These are phyloP conservation scores for Chalcosyrphus nemorum DNA, from an alignment of 2,888 invertebrate genomes.

Conservation along the genomic window DNA sequence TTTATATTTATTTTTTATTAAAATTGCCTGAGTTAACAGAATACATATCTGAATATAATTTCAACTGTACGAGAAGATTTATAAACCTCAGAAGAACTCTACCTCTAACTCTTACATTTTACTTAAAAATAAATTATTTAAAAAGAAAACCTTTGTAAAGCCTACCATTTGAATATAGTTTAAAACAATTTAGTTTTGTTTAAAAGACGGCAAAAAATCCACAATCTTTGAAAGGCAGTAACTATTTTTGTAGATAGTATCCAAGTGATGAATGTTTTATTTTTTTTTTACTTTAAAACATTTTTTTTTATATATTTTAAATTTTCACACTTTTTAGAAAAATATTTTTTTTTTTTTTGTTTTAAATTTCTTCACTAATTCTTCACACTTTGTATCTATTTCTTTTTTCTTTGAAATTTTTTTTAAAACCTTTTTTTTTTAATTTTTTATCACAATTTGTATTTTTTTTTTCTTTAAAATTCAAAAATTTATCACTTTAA, in stretches of 20 bases:
- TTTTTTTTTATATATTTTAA: slow-evolving; percentile 14
- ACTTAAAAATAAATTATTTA: not conserved
- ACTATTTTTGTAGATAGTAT: slow-evolving; percentile 27
- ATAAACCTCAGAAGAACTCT: too few relatives aligned
- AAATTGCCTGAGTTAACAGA: too few relatives aligned
- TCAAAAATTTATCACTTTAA: slow-evolving; percentile 47
- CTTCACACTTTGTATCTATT: slow-evolving; percentile 31
- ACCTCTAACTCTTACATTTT: too few relatives aligned
- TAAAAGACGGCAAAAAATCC: slow-evolving; percentile 38
- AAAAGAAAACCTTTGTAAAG: not conserved
- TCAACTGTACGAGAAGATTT: too few relatives aligned
- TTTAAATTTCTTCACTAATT: too few relatives aligned
- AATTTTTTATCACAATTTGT: slow-evolving; percentile 58
- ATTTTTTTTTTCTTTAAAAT: slow-evolving; percentile 36
- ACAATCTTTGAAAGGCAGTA: slow-evolving; percentile 50
- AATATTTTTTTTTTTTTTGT: slow-evolving; percentile 34
- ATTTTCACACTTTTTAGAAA: slow-evolving; percentile 14
- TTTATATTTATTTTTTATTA: too few relatives aligned
- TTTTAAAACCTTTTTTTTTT: slow-evolving; percentile 5
- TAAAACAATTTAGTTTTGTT: not conserved
- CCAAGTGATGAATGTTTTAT: slow-evolving; percentile 46
- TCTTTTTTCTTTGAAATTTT: not conserved
- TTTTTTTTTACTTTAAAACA: slow-evolving; percentile 14
- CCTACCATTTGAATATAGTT: slow-evolving; percentile 38
- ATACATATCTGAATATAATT: too few relatives aligned